Evolutionary conservation across 92 coral and sea anemone species (phyloP).

Genomic region (Porites rus): DNA sequence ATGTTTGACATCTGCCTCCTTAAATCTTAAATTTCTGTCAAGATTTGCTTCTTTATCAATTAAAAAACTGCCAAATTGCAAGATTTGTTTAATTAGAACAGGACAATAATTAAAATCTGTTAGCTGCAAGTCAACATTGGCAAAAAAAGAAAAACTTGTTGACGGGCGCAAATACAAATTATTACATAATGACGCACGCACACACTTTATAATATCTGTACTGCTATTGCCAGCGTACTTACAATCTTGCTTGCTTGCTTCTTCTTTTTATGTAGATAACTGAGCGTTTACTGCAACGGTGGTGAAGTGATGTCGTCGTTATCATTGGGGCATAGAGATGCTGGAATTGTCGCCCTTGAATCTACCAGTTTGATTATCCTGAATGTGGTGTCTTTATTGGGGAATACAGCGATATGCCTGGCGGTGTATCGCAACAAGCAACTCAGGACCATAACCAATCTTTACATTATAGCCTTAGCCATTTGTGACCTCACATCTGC

Average conservation of each 20-base stretch:
- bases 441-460: slow-evolving; percentile 54
- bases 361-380: slow-evolving; percentile 14
- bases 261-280: background rate
- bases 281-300: background rate
- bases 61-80: background rate
- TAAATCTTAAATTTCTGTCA: background rate
- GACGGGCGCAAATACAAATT: background rate
- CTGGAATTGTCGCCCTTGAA: slow-evolving; percentile 8
- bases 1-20: background rate
- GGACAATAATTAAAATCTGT: background rate
- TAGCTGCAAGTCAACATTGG: background rate
- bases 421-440: slow-evolving; percentile 39
- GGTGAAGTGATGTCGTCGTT: slow-evolving; percentile 18
- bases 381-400: slow-evolving; percentile 38
- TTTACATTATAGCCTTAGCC: slow-evolving; percentile 47
- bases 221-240: too few relatives aligned
- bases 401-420: slow-evolving; percentile 38
- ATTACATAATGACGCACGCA: background rate
- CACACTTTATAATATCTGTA: too few relatives aligned
- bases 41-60: background rate
- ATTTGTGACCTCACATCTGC: slow-evolving; percentile 43
- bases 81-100: background rate
- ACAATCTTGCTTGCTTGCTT: background rate
- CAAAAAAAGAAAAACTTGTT: background rate
- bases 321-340: background rate